These are phyloP conservation scores for Mormyrops boulengeri DNA, from an alignment of 2,797 vertebrate genomes.

Conservation along the genomic window DNA sequence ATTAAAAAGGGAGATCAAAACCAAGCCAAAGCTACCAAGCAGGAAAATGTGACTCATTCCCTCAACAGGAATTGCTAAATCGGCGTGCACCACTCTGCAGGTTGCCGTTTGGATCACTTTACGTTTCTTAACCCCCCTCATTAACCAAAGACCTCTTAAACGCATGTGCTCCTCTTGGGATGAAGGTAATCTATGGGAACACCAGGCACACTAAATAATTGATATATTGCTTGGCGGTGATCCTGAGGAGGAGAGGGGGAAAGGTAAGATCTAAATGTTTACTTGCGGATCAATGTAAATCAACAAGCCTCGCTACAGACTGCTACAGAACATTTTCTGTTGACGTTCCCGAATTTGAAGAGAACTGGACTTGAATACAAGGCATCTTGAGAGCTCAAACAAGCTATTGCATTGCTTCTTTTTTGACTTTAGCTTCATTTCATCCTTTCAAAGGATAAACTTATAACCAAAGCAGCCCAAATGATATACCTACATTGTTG, in stretches of 20 bases:
- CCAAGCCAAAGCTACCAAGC: not conserved
- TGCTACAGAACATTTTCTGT: not conserved
- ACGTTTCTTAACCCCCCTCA: slow-evolving; percentile 15
- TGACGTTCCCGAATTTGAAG: not conserved
- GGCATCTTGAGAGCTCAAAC: not conserved
- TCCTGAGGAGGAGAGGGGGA: not conserved
- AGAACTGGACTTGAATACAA: not conserved
- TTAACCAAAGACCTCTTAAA: slow-evolving; percentile 26
- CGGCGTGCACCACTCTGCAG: not conserved
- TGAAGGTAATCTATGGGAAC: slow-evolving; percentile 14
- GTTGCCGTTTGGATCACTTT: not conserved
- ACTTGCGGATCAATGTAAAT: slow-evolving; percentile 19
- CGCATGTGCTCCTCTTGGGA: slow-evolving; percentile 14
- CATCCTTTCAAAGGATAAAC: slow-evolving; percentile 22
- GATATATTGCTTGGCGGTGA: slow-evolving; percentile 21
- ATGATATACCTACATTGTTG: not conserved
- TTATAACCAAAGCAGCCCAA: slow-evolving; percentile 7
- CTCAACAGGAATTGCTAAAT: slow-evolving; percentile 10
- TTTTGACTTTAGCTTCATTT: not conserved
- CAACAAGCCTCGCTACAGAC: not conserved
- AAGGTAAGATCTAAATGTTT: slow-evolving; percentile 25
- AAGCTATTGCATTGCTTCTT: not conserved
- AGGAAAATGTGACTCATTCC: not conserved
- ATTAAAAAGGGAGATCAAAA: not conserved
- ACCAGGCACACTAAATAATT: slow-evolving; percentile 25